Base-by-base conservation (phyloP, 37 sponge, comb jelly and placozoan species). In the Spongilla lacustris region DNA sequence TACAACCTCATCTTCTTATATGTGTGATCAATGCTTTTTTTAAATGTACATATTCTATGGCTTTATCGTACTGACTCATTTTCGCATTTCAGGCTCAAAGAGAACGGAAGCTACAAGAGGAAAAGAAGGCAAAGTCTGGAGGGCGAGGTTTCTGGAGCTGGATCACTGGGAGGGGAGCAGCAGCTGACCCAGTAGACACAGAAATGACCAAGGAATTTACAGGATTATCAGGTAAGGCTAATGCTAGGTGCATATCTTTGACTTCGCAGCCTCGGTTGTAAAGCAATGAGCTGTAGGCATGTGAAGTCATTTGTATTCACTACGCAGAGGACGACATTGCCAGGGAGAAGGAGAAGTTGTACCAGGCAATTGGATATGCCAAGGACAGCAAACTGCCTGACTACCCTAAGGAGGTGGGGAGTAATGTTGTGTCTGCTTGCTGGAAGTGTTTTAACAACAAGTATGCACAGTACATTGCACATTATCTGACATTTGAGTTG, bases 311-410 rank as follows among this genome's bases (percentile, higher is more conserved):
- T n/a, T 29, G 11, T 50, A 14, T 4, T 50, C 19, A 8, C 26
- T n/a, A 50, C 2, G 3, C 75, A 91, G 94, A 90, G 28, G 73
- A 85, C 4, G 88, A 84, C 36, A 13, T 94, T 19, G 80, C 81
- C 38, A 79, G 69, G 30, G 94, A 94, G 78, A 94, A 85, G 79
- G 74, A 87, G 67, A 91, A 91, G 74, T 50, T 94, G 28, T 94
- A 91, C 50, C 74, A 91, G 28, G 85, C 94, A 38, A 84, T 94
- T 68, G 94, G 92, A 37, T 94, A 94, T 73, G 78, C 79, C 19
- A 85, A 92, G 27, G 77, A 83, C 28, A 71, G 41, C 23, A 27
- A 70, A 67, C 30, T 72, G 22, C 84, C 92, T 29, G 34, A 1
- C 30, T 87, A 83, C 32, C 74, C 89, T 1, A 84, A 78, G 21